A percentile compares a stretch with the other conserved stretches of the same genome.
phyloP scores from a whole-genome alignment of 2,888 invertebrate species.

The Hololepta plana region DNA sequence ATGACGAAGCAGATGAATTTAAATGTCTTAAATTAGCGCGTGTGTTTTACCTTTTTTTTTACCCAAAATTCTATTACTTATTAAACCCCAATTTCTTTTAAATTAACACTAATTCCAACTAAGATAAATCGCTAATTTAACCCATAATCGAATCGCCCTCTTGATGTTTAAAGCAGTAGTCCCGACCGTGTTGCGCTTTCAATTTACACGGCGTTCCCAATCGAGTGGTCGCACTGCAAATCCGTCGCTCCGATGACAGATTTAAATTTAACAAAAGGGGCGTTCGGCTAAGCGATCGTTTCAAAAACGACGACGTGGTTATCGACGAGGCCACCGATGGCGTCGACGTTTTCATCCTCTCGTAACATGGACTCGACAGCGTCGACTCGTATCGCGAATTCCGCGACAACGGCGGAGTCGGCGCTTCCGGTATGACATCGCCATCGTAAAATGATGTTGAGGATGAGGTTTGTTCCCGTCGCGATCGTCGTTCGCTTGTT shows the following conservation, averaged over 20 bases:
- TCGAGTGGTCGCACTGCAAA: constrained; percentile 21
- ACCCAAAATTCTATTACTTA: too few relatives aligned
- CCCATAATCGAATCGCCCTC: constrained; percentile 22
- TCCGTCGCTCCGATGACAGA: constrained; percentile 11
- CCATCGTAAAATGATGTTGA: too few relatives aligned
- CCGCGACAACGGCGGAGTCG: too few relatives aligned
- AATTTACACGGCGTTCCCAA: constrained; percentile 24
- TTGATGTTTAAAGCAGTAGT: constrained; percentile 24
- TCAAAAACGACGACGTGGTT: constrained; percentile 16
- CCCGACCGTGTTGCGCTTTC: constrained; percentile 18
- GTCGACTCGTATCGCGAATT: too few relatives aligned
- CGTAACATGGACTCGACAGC: background rate
- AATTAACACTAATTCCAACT: too few relatives aligned
- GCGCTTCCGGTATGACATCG: too few relatives aligned
- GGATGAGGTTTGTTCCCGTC: too few relatives aligned
- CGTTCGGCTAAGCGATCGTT: constrained; percentile 19
- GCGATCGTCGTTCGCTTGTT: too few relatives aligned
- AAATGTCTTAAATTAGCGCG: too few relatives aligned
- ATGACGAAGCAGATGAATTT: too few relatives aligned
- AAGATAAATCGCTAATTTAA: constrained; percentile 2
- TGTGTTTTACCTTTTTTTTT: too few relatives aligned
- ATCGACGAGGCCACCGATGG: constrained; percentile 13
- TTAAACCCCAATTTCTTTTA: too few relatives aligned
- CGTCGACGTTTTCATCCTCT: background rate
- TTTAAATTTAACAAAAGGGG: constrained; percentile 19